These are phyloP conservation scores for Lampris megalopsis DNA, from an alignment of 2,113 vertebrate species.

Conservation along the genomic window DNA sequence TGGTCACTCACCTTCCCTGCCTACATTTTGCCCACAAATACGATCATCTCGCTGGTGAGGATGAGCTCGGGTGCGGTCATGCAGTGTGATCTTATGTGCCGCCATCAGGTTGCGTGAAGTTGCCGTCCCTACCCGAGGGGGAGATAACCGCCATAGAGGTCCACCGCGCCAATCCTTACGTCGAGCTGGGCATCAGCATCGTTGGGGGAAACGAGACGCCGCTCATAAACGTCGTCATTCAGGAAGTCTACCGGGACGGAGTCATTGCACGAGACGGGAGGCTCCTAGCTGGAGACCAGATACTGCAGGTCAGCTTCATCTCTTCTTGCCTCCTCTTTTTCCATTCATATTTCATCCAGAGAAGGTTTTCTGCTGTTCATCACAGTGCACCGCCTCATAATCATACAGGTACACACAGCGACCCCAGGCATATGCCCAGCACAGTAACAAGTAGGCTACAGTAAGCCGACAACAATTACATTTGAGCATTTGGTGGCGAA, in stretches of 20 bases:
- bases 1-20: no score
- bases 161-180: conserved; percentile 94
- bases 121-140: conserved; percentile 94
- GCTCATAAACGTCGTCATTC: conserved; percentile 97
- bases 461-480: no score
- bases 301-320: conserved; percentile 88
- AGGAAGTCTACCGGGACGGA: conserved; percentile 97
- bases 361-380: neutral
- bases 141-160: conserved; percentile 98
- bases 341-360: neutral
- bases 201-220: conserved; percentile 98
- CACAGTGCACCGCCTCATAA: neutral
- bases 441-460: no score
- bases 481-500: no score
- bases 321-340: neutral
- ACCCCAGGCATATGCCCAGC: no score
- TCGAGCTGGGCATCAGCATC: conserved; percentile 96
- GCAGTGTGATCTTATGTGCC: conserved; percentile 39
- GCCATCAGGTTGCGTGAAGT: conserved; percentile 83
- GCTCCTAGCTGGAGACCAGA: conserved; percentile 97
- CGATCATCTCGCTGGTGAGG: conserved; percentile 3
- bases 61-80: conserved; percentile 16
- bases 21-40: neutral
- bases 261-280: conserved; percentile 95
- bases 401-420: no score